Evolutionary conservation across 2,113 vertebrate genomes (phyloP), one percentile per base, ranked within the genome.

Genomic region (Arizona elegans): DNA sequence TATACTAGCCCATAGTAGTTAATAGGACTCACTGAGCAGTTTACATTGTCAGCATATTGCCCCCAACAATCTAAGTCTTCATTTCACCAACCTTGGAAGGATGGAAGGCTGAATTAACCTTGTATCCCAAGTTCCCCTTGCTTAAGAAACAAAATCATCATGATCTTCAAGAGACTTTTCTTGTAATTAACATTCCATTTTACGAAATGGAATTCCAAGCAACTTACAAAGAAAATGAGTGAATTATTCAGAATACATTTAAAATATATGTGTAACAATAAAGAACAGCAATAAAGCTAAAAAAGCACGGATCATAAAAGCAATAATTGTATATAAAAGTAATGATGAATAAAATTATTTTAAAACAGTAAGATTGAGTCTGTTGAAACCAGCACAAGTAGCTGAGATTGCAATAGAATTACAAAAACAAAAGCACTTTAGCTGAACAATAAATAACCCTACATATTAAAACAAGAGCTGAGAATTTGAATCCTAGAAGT

Each of bases 271-370:
- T 43, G 15, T 85, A 85, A 56, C 8, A 86, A 56, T 56, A 56
- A 91, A 85, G 33, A 91, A 54, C 70, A 91, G 24, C 70, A 90
- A 91, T 56, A 55, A 55, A 91, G n/a, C 90, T 91, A 81, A 81
- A 38, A 47, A 55, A 85, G n/a, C 21, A 91, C 43, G 5, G 19
- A 62, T 90, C 58, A 85, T 91, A 91, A 86, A 91, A 86, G 29
- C 75, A 91, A 17, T 26, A 29, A 11, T 86, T 15, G 38, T 62
- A 58, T 43, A 62, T 87, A 50, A 59, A 58, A 91, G 38, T 58
- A 50, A 43, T 26, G 17, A 19, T 59, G 2, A 91, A 87, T 91
- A 91, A 47, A 91, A 91, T 85, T 38, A 21, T 38, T 86, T 43
- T 29, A 58, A 91, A 91, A 86, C 43, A 90, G 11, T 43, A 90